Evolutionary conservation across 2,888 invertebrate species (phyloP).

Genomic region (Petrolisthes cinctipes): DNA sequence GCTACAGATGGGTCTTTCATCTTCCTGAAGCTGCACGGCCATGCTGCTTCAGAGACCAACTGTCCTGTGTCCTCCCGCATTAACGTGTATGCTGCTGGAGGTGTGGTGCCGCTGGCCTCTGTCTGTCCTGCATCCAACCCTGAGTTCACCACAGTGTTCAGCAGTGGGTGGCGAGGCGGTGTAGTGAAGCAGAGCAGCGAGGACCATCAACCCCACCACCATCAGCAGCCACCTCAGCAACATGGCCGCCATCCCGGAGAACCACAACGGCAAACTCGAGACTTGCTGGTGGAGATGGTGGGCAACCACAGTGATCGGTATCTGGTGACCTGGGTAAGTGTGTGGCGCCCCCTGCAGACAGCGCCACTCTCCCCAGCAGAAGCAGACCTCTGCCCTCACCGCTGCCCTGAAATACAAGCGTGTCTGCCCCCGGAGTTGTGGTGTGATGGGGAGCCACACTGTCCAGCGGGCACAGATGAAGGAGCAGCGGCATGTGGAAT

Average conservation of each 20-base stretch:
- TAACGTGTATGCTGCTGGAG: conserved; percentile 56
- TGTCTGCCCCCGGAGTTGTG: conserved; percentile 83
- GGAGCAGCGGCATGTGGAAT: conserved; percentile 73
- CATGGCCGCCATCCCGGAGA: conserved; percentile 18
- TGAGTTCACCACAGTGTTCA: conserved; percentile 51
- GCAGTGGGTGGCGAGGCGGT: conserved; percentile 66
- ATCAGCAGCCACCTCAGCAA: neutral
- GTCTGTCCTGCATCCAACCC: conserved; percentile 54
- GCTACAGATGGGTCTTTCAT: conserved; percentile 57
- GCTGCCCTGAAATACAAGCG: conserved; percentile 62
- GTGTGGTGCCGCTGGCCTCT: conserved; percentile 52
- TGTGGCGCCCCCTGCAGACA: conserved; percentile 71
- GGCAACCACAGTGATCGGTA: conserved; percentile 82
- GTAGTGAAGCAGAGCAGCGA: conserved; percentile 64
- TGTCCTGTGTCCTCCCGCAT: conserved; percentile 55
- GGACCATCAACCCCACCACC: conserved; percentile 9
- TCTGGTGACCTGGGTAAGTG: conserved; percentile 83
- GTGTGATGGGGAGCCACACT: conserved; percentile 84
- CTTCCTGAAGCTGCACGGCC: conserved; percentile 50
- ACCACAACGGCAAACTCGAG: conserved; percentile 75
- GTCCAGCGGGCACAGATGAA: conserved; percentile 85
- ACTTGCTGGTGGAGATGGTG: conserved; percentile 82
- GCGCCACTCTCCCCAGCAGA: conserved; percentile 68
- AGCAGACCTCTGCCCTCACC: conserved; percentile 61
- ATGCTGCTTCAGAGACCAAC: conserved; percentile 42